phyloP scores from a whole-genome alignment of 2,888 invertebrate species.

The Polyommatus iphigenia region DNA sequence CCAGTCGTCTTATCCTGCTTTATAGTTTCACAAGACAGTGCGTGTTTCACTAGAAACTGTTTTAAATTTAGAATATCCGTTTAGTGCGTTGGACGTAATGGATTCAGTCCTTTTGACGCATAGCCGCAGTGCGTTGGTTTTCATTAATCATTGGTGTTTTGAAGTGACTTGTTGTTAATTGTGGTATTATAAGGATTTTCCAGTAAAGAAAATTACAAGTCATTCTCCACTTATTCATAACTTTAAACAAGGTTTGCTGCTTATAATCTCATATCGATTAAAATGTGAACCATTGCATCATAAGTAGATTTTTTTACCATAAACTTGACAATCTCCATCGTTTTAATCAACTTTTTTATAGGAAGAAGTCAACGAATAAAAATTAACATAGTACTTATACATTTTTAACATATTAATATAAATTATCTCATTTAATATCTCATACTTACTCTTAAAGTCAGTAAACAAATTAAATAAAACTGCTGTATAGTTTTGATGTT shows the following conservation, averaged over 20 bases:
- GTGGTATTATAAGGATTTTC: background rate
- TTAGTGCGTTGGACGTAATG: slow-evolving; percentile 71
- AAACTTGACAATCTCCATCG: background rate
- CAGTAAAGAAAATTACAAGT: background rate
- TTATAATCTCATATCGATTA: background rate
- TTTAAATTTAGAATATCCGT: slow-evolving; percentile 77
- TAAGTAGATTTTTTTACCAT: background rate
- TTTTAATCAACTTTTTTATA: too few relatives aligned
- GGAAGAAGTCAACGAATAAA: too few relatives aligned
- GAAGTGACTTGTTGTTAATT: slow-evolving; percentile 9
- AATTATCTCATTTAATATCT: too few relatives aligned
- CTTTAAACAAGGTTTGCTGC: background rate
- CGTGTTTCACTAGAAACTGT: slow-evolving; percentile 71
- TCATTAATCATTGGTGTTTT: slow-evolving; percentile 33
- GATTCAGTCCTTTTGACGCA: slow-evolving; percentile 62
- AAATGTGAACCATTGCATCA: background rate
- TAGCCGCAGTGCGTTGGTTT: slow-evolving; percentile 41
- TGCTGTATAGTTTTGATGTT: too few relatives aligned
- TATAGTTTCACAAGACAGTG: slow-evolving; percentile 66
- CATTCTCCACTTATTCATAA: background rate
- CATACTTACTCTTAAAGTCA: too few relatives aligned
- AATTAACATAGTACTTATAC: too few relatives aligned
- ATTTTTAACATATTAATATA: too few relatives aligned
- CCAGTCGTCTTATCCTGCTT: slow-evolving; percentile 63
- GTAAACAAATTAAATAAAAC: too few relatives aligned